phyloP scores from a whole-genome alignment of 2,797 vertebrate species.

The Poeciliopsis gracilis region DNA sequence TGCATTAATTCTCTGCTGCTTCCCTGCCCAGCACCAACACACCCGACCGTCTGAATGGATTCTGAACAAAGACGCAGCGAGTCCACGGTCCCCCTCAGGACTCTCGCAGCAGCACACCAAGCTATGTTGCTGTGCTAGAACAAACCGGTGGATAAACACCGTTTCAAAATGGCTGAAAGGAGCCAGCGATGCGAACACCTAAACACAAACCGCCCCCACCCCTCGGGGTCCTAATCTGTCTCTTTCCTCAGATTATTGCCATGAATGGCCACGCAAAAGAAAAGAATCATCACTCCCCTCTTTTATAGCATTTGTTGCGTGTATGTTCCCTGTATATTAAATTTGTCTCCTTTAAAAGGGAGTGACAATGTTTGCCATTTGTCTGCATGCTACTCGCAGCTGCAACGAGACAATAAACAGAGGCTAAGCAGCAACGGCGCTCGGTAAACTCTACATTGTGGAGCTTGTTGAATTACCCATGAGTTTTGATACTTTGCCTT shows the following conservation, averaged over 20 bases:
- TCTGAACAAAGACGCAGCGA: constrained; percentile 68
- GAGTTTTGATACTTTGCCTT: constrained; percentile 79
- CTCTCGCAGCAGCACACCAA: constrained; percentile 62
- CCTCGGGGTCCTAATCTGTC: constrained; percentile 69
- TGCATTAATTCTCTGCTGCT: constrained; percentile 27
- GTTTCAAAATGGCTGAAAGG: constrained; percentile 77
- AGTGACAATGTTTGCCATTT: constrained; percentile 67
- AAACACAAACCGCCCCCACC: constrained; percentile 60
- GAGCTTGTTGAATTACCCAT: constrained; percentile 78
- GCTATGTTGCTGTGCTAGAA: constrained; percentile 62
- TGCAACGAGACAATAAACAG: constrained; percentile 71
- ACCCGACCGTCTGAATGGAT: constrained; percentile 41
- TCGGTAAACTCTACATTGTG: constrained; percentile 70
- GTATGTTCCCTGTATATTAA: constrained; percentile 78
- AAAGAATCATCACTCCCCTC: constrained; percentile 69
- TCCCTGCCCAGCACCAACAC: constrained; percentile 31
- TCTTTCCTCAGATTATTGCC: constrained; percentile 73
- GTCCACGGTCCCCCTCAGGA: constrained; percentile 49
- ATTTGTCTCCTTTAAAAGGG: constrained; percentile 68
- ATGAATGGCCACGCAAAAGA: constrained; percentile 68
- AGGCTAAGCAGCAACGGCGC: constrained; percentile 56
- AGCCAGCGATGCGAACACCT: constrained; percentile 72
- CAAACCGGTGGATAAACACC: constrained; percentile 72
- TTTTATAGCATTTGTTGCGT: constrained; percentile 70
- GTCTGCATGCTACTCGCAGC: constrained; percentile 67